Conservation (phyloP, 2,113 vertebrate species). For the Podarcis muralis region DNA sequence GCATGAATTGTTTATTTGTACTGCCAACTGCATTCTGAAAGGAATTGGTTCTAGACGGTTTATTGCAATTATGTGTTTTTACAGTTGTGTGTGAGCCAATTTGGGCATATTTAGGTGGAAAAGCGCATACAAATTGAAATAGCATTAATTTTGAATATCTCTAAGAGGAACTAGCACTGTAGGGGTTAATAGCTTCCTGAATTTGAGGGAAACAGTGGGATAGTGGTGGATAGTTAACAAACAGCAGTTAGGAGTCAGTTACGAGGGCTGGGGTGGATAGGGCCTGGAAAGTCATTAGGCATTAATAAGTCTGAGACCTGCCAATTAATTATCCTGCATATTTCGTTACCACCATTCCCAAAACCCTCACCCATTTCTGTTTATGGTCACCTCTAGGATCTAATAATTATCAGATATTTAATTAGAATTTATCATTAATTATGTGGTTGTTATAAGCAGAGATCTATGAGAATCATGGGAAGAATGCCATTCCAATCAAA, state of each 20-base stretch:
- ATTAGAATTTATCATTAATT: background rate
- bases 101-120: no score
- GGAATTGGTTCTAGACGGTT: no score
- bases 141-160: background rate
- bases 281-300: background rate
- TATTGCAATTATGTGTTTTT: no score
- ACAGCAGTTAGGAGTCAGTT: background rate
- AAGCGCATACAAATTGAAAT: no score
- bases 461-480: background rate
- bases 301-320: background rate
- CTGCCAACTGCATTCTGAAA: no score
- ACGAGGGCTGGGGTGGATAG: background rate
- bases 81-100: no score
- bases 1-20: no score
- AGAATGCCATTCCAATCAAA: background rate
- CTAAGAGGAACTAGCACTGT: background rate
- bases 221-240: background rate
- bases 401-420: background rate
- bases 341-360: background rate
- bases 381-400: background rate
- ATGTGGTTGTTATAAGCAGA: background rate
- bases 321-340: background rate
- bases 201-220: background rate
- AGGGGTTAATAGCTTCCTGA: no score
- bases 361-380: background rate